Percentiles rank a stretch among this genome's conserved stretches.
phyloP scores from a whole-genome alignment of 2,888 invertebrate species.

The Lomographa bimaculata region DNA sequence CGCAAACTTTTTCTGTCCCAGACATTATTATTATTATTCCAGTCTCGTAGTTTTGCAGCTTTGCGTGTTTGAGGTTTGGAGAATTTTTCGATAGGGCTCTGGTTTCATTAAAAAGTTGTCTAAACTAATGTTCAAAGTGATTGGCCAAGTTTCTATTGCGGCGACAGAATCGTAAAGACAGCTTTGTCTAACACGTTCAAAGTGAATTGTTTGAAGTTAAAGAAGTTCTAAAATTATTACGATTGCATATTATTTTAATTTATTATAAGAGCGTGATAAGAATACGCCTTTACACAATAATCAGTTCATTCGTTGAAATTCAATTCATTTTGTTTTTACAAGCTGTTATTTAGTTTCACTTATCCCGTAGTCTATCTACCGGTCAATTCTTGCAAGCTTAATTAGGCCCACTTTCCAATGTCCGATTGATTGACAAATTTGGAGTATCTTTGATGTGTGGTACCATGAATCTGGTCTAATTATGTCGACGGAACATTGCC shows the following conservation, averaged over 20 bases:
- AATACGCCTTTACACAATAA: background rate
- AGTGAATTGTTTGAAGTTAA: constrained; percentile 9
- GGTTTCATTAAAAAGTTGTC: constrained; percentile 75
- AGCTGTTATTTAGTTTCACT: no score
- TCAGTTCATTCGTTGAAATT: no score
- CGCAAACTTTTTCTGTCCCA: constrained; percentile 80
- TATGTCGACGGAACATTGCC: no score
- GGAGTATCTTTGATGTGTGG: no score
- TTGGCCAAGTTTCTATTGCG: constrained; percentile 63
- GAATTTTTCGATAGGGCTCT: constrained; percentile 70
- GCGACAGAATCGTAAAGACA: constrained; percentile 39
- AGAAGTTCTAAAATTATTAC: constrained; percentile 4
- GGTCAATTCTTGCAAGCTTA: no score
- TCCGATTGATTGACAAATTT: no score
- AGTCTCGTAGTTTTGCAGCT: constrained; percentile 78
- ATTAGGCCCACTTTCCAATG: no score
- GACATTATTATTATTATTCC: constrained; percentile 80
- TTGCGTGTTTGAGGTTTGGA: constrained; percentile 77
- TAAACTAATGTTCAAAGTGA: constrained; percentile 68
- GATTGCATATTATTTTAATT: background rate
- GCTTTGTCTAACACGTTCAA: constrained; percentile 7
- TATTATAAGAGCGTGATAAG: background rate
- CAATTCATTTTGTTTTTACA: no score
- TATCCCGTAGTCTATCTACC: no score
- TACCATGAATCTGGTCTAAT: no score